A percentile compares a stretch with the other conserved stretches of the same genome.
These are phyloP conservation scores for Cherax destructor DNA, from an alignment of 1,140 invertebrate species.

Conservation along the genomic window DNA sequence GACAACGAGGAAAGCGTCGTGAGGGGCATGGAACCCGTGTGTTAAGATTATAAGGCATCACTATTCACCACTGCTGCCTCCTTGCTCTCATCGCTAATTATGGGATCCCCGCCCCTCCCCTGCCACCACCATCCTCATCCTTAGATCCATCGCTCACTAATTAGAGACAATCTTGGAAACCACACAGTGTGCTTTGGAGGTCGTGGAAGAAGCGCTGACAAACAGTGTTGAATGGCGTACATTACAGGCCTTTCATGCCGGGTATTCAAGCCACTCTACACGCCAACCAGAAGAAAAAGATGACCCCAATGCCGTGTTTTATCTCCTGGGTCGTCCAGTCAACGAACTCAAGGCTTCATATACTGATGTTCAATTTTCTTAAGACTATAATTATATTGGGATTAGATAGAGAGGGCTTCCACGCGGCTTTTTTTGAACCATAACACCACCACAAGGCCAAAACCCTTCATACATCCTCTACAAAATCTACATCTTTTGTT, in stretches of 20 bases:
- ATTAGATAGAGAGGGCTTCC: neutral
- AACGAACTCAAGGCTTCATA: neutral
- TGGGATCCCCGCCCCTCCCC: neutral
- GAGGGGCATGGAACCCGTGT: conserved; percentile 8
- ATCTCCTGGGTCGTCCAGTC: too few relatives aligned
- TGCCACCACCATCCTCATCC: neutral
- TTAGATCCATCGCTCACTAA: too few relatives aligned
- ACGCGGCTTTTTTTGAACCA: too few relatives aligned
- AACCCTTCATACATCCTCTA: neutral
- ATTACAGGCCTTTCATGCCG: too few relatives aligned
- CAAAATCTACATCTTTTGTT: neutral
- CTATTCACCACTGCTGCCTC: neutral
- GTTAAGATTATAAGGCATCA: conserved; percentile 25
- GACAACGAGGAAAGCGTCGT: conserved; percentile 1
- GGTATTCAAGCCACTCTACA: too few relatives aligned
- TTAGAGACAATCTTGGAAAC: neutral
- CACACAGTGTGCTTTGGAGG: neutral
- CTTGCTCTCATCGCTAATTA: conserved; percentile 32
- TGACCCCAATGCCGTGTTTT: too few relatives aligned
- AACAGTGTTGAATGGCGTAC: too few relatives aligned
- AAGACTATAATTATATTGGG: neutral
- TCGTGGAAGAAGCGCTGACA: neutral
- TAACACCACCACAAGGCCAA: neutral
- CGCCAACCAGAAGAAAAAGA: too few relatives aligned
- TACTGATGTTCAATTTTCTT: neutral